Evolutionary conservation across 2,113 vertebrate species (phyloP), one percentile per base, ranked within the genome.

Genomic region (Columbina picui): DNA sequence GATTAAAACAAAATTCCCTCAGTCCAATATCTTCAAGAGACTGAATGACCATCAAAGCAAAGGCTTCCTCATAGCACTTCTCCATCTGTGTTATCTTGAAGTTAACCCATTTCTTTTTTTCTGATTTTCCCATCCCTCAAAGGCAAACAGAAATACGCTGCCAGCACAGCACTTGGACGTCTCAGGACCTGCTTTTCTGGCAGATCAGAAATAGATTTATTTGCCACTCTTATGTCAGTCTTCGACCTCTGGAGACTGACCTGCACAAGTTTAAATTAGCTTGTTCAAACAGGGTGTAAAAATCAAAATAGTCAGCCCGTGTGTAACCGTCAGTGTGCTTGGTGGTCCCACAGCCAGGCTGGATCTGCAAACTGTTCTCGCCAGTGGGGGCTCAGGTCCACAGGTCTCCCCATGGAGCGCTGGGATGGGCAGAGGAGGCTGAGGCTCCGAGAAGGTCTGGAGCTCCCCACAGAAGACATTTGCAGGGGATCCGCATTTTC

Each of bases 191-290:
- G 85, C 90, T 89, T 68, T 94, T 95, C 76, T 75, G 83, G 73
- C 83, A 92, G 88, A 90, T 90, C 92, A 91, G 69, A 94, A 95
- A 92, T 65, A 96, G 83, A 84, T 93, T 95, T 86, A 56, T 25
- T 5, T 82, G 88, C 41, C 80, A 29, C 80, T 88, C 57, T 92
- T 96, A 60, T 84, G 88, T 96, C 94, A 89, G 43, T 77, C 92
- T 92, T 84, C 13, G 7, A 1, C 93, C 83, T 84, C 93, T 90
- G 74, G 65, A 90, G 92, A 78, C 57, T 86, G 93, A 87, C 79
- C 92, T 60, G 52, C 64, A 32, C 49, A 11, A 30, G n/a, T 47
- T 90, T 55, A 82, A 87, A 94, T 93, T 73, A 64, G 12, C 69
- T 94, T 1, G 5, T 87, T 90, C 61, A 81, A 60, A 25, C 65